Conservation (phyloP, 2,113 vertebrate genomes). For the Hippolais icterina region DNA sequence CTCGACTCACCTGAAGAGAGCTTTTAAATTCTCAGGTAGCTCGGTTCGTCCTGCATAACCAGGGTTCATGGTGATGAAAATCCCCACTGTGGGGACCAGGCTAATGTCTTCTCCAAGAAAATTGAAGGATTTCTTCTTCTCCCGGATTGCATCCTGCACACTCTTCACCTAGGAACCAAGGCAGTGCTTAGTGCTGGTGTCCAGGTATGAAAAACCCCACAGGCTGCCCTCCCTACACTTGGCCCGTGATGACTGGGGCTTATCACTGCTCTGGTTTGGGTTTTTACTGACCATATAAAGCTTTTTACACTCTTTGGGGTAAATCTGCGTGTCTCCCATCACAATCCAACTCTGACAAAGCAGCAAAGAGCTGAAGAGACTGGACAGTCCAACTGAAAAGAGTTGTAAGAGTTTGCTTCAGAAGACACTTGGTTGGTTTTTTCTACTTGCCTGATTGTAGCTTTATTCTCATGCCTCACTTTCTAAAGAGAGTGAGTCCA, state of each 20-base stretch:
- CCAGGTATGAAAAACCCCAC: background rate
- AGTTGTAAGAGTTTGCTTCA: background rate
- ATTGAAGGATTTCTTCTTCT: slow-evolving; percentile 89
- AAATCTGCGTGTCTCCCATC: background rate
- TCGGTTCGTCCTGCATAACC: slow-evolving; percentile 94
- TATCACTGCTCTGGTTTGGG: background rate
- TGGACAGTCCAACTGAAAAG: background rate
- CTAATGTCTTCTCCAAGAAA: slow-evolving; percentile 94
- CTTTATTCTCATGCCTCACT: background rate
- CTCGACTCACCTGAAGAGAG: slow-evolving; percentile 87
- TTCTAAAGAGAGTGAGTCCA: background rate
- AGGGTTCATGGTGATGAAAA: slow-evolving; percentile 99
- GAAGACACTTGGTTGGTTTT: background rate
- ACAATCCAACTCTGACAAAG: background rate
- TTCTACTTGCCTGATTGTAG: background rate
- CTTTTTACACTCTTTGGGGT: background rate
- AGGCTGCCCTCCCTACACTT: background rate
- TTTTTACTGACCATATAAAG: background rate
- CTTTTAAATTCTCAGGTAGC: slow-evolving; percentile 95
- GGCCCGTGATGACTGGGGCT: background rate
- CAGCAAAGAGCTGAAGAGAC: background rate
- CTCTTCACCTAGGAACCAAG: slow-evolving; percentile 86
- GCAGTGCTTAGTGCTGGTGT: background rate
- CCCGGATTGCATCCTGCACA: slow-evolving; percentile 93
- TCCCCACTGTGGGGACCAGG: slow-evolving; percentile 88